Conservation (phyloP, 2,888 invertebrate genomes). For the Pristionchus japonicus region DNA sequence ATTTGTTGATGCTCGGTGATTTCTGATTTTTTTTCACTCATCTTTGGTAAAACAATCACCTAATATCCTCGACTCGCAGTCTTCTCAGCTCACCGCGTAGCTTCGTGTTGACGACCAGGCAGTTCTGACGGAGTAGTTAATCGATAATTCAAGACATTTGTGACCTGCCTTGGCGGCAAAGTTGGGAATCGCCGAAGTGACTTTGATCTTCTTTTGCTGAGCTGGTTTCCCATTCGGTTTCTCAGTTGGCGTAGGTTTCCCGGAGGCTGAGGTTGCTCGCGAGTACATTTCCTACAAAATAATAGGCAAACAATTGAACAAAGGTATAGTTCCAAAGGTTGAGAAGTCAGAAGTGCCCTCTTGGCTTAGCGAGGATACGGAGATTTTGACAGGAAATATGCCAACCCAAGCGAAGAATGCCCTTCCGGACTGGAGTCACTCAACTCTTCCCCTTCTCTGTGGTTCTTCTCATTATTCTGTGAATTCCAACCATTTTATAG, state of each 20-base stretch:
- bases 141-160: not conserved
- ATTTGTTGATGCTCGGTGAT: not conserved
- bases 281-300: not conserved
- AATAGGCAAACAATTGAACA: not conserved
- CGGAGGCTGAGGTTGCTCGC: not conserved
- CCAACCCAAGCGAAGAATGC: not conserved
- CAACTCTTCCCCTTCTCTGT: not conserved
- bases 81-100: slow-evolving; percentile 29
- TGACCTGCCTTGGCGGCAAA: not conserved
- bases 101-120: slow-evolving; percentile 22
- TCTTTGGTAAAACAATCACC: not conserved
- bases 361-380: not conserved
- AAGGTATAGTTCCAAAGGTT: too few species aligned
- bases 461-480: not conserved
- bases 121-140: not conserved
- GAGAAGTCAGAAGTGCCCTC: too few species aligned
- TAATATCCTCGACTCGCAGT: slow-evolving; percentile 5
- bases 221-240: not conserved
- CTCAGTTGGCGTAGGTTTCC: not conserved
- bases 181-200: not conserved
- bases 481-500: not conserved
- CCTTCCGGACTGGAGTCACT: not conserved
- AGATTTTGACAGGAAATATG: not conserved
- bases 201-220: not conserved
- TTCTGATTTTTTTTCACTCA: not conserved